Evolutionary conservation across 2,888 invertebrate genomes (phyloP), one percentile per base, ranked within the genome.

Genomic region (Aethes cnicana): DNA sequence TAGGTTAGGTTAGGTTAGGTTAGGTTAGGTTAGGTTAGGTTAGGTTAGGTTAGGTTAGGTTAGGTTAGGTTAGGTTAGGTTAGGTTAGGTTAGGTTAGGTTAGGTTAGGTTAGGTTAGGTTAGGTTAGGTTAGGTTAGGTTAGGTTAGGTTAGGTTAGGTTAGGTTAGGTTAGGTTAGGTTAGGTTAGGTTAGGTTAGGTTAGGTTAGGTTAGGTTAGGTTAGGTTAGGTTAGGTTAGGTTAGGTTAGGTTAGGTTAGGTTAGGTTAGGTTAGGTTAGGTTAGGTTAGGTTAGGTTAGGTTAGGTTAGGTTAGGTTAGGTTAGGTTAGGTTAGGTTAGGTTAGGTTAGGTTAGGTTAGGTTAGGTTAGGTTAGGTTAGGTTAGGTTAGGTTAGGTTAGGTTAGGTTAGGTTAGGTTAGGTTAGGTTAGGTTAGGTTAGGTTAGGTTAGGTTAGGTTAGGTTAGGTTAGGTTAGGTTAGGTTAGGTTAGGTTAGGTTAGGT

Each of bases 241-340:
- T 50, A 50, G 50, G 50, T 50, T 50, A 50, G 50, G 50, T 47
- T 53, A 53, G 53, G 53, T 53, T 53, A 53, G 53, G 47, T 53
- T 47, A 47, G 53, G 47, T 53, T 42, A 36, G 53, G 47, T 53
- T 48, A 47, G 53, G 53, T 53, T 53, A 53, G 53, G 53, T 53
- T 53, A 53, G 47, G 53, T 47, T 53, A 53, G 53, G 39, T 39
- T 46, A 52, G 46, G 39, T 39, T 33, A 44, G 55, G 50, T 55
- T 50, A 55, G 55, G 55, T 55, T 55, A 55, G 55, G 52, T 55
- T 55, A 47, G 55, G 52, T 55, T 52, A 55, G 55, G 52, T 55
- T 55, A 55, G 55, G 55, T 52, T 55, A 53, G 55, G 55, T 55
- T 55, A 55, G 55, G 55, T 55, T 55, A 48, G 52, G 55, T 55